phyloP scores from a whole-genome alignment of 2,797 vertebrate species.

The Morelia viridis region DNA sequence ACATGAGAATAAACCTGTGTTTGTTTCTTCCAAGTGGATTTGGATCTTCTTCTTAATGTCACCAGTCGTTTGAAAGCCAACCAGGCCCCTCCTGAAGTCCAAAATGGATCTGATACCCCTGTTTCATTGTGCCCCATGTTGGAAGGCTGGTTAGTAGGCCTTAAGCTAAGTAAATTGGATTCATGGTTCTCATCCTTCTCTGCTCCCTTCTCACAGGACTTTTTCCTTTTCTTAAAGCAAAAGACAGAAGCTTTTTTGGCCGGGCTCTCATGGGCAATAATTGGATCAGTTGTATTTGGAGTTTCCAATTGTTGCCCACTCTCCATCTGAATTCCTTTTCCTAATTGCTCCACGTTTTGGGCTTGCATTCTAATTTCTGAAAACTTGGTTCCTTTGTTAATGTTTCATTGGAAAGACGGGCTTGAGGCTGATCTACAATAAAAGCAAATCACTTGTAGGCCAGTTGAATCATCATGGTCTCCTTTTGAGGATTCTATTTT shows the following conservation, averaged over 20 bases:
- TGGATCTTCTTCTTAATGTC: conserved; percentile 59
- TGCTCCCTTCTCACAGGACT: conserved; percentile 55
- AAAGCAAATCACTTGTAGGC: background rate
- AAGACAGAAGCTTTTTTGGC: conserved; percentile 69
- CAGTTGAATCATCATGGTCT: background rate
- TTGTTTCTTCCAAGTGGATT: conserved; percentile 59
- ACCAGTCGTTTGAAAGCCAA: conserved; percentile 72
- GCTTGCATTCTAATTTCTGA: conserved; percentile 30
- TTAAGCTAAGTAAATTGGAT: conserved; percentile 10
- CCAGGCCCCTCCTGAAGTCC: conserved; percentile 68
- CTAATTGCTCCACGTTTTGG: conserved; percentile 65
- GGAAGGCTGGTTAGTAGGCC: conserved; percentile 43
- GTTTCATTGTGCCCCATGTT: background rate
- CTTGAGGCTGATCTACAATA: background rate
- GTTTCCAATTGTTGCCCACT: conserved; percentile 50
- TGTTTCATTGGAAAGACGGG: background rate
- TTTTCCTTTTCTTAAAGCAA: conserved; percentile 79
- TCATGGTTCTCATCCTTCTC: conserved; percentile 24
- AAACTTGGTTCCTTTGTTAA: conserved; percentile 40
- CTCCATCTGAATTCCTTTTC: conserved; percentile 71
- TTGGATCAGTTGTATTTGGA: conserved; percentile 33
- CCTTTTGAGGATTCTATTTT: background rate
- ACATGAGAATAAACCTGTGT: conserved; percentile 45
- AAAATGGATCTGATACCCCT: conserved; percentile 36
- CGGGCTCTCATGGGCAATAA: conserved; percentile 61